Percentiles rank a stretch among this genome's conserved stretches.
Conservation (phyloP, 2,888 invertebrate genomes). For the Drosophila bunnanda region DNA sequence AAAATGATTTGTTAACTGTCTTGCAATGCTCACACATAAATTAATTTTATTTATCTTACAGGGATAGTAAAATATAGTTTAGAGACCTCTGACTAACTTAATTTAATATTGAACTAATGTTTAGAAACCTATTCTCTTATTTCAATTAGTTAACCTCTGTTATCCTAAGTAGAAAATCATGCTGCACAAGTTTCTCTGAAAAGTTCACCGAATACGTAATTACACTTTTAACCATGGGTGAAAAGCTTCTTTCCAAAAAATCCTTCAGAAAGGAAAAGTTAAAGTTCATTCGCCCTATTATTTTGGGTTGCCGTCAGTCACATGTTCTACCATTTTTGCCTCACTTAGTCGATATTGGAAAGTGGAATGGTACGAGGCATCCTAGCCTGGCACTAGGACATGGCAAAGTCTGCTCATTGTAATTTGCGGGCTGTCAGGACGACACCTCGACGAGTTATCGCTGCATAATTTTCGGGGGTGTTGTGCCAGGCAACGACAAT, state of each 20-base stretch:
- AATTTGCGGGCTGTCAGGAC: conserved; percentile 33
- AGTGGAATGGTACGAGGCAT: neutral
- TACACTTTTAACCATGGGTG: neutral
- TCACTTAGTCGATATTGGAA: conserved; percentile 4
- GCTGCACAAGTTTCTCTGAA: neutral
- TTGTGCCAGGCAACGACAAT: conserved; percentile 66
- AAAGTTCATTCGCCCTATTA: conserved; percentile 5
- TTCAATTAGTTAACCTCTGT: neutral
- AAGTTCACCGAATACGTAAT: neutral
- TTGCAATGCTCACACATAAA: neutral
- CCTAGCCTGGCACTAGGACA: conserved; percentile 4
- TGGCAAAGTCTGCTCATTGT: conserved; percentile 15
- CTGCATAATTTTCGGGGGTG: conserved; percentile 43
- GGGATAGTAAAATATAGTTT: neutral
- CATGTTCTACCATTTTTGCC: conserved; percentile 1
- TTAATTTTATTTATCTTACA: too few relatives aligned
- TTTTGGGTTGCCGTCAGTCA: conserved; percentile 8
- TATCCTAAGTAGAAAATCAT: neutral
- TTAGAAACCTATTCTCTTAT: neutral
- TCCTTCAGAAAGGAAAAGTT: neutral
- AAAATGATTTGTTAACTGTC: neutral
- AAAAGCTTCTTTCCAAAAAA: neutral
- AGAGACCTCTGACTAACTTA: neutral
- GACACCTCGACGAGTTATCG: conserved; percentile 53
- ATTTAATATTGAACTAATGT: neutral